Base-by-base conservation (phyloP, 2,797 vertebrate genomes). In the Poeciliopsis gracilis region DNA sequence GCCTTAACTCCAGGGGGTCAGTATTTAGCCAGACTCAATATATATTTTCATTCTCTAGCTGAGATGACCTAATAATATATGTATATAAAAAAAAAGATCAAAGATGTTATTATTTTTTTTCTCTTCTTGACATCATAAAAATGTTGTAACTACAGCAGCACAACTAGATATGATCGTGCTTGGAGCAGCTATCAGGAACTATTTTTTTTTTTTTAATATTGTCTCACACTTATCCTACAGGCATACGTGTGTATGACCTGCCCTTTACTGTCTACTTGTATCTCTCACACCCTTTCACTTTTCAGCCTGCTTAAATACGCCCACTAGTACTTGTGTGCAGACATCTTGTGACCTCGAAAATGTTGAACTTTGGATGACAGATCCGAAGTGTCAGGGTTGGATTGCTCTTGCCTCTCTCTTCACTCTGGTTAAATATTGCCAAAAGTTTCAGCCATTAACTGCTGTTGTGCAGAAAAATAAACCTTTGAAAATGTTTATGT, bases 301-400 rank as follows among this genome's bases (percentile, higher is more conserved):
- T 87, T 73, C 49, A 76, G 23, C 78, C 12, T 70, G 33, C 33
- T 70, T 45, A 11, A 77, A 57, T 84, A 84, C 86, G 38, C 86
- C 87, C 38, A 30, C 38, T 16, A 63, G 36, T 73, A 33, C 30
- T 36, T 16, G 7, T 66, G 57, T 70, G 71, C 75, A 73, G 18
- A 83, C 70, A 78, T 53, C 30, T 72, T 84, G 61, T 80, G 83
- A 90, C 90, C 91, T 87, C 86, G 88, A 82, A 81, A 92, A 90
- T 90, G 82, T 88, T 91, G 73, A 93, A 88, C 88, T 75, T 25
- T 1, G 28, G 72, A 72, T 71, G 85, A 77, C 45, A 91, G 75
- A 88, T 91, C n/a, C n/a, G n/a, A n/a, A n/a, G n/a, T n/a, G n/a
- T n/a, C n/a, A n/a, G 20, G 36, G 57, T 36, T 6, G 33, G 82